These are phyloP conservation scores for Gulo gulo DNA, from an alignment of 2,113 vertebrate species.

Conservation along the genomic window DNA sequence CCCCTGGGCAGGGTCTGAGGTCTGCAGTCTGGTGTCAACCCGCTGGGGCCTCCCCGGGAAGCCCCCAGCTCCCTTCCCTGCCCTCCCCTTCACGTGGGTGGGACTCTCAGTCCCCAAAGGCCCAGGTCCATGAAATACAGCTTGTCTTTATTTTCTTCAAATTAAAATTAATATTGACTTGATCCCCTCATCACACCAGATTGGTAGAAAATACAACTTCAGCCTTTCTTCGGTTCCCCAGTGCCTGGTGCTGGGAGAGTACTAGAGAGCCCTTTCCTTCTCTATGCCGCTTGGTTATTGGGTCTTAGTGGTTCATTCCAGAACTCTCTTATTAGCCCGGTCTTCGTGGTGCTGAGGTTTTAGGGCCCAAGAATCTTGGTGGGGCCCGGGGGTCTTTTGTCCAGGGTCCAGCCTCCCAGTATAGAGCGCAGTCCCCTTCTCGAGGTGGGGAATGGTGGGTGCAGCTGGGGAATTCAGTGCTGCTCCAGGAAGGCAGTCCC, in stretches of 20 bases:
- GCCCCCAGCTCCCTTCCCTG: background rate
- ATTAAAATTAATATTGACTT: background rate
- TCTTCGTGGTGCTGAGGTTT: too few relatives aligned
- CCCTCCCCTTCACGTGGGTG: background rate
- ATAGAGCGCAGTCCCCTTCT: background rate
- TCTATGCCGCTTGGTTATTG: background rate
- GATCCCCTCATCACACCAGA: background rate
- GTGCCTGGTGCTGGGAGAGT: background rate
- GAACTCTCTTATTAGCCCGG: background rate
- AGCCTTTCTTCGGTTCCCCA: background rate
- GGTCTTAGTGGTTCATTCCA: background rate
- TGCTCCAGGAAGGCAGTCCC: background rate
- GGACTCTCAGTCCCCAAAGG: background rate
- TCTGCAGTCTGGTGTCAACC: background rate
- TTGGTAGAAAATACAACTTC: background rate
- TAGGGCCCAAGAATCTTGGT: background rate
- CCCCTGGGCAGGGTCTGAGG: background rate
- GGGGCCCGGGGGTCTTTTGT: background rate
- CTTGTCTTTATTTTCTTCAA: background rate
- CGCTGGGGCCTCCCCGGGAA: background rate
- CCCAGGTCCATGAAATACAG: background rate
- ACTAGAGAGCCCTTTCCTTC: background rate
- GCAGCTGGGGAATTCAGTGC: accelerated
- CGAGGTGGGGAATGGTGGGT: background rate
- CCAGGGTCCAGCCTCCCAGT: background rate